Evolutionary conservation across 2,797 vertebrate species (phyloP), one percentile per base, ranked within the genome.

Genomic region (Telmatherina bonti): DNA sequence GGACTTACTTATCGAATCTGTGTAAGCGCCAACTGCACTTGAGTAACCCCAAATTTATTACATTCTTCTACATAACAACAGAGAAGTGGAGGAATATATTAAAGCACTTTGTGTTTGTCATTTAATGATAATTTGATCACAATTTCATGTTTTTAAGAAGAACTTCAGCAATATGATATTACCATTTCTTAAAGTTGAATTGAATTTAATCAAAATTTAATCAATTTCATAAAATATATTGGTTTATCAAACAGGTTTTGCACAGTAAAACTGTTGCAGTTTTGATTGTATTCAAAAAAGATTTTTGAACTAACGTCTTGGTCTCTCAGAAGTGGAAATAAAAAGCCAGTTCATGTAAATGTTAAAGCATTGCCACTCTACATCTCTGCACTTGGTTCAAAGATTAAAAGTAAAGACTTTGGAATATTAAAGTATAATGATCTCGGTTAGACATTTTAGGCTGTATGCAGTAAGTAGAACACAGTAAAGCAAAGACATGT

Each of bases 1-100:
- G 38, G 2, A 38, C 49, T 65, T 53, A 57, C 61, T 80, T 35
- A 52, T 52, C 36, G 69, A 66, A 58, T 57, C 33, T 62, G 13
- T 15, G 15, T 15, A 13, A 10, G 47, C 45, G 43, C 53, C 57
- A 15, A 70, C 51, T 43, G 51, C 26, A 20, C 6, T 55, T 54
- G 35, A 66, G 41, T 60, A 63, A 70, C 30, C 18, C 35, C 22
- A 51, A 60, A 61, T 70, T 45, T 47, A 63, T 29, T 20, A 13
- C 16, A 16, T 26, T 59, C 51, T 57, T 63, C 61, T 52, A 61
- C 38, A 59, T 58, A 67, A 15, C 27, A 52, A 52, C 15, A n/a
- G 31, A 64, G 24, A 16, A 51, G 18, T 7, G 16, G 35, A 62
- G 62, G 29, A 20, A 26, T 62, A 29, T 9, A 41, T 60, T 33